Evolutionary conservation across 1,140 invertebrate species (phyloP), one percentile per base, ranked within the genome.

Genomic region (Drosophila bifasciata): DNA sequence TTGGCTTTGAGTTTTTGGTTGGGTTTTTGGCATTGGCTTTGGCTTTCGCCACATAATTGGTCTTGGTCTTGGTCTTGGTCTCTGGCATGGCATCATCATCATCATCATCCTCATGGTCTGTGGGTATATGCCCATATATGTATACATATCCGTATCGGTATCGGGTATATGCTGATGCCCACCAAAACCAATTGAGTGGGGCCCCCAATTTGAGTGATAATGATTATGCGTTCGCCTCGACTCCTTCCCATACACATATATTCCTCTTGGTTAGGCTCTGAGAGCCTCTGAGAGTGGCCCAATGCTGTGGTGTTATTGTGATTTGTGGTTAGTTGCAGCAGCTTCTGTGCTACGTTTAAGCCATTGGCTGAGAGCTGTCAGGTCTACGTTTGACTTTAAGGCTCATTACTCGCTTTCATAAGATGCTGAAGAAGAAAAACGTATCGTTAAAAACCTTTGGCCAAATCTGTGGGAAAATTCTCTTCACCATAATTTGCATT

Each of bases 241-340:
- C 78, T 36, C 32, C 32, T 73, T 81, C 62, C 73, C 78, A 73
- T n/a, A n/a, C n/a, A n/a, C n/a, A n/a, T n/a, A n/a, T n/a, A n/a
- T n/a, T n/a, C n/a, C n/a, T n/a, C n/a, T n/a, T n/a, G n/a, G n/a
- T n/a, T n/a, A n/a, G n/a, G n/a, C n/a, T n/a, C n/a, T n/a, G n/a
- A n/a, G n/a, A n/a, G n/a, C n/a, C n/a, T n/a, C n/a, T 36, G 11
- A 44, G 15, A n/a, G n/a, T n/a, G n/a, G 50, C 28, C 63, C 21
- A 11, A 11, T 45, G 32, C 52, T 59, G 41, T 51, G 72, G 76
- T 76, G 80, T 76, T 85, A 76, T 75, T 79, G 67, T 84, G 80
- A 85, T 84, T 84, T 84, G 80, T 85, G 80, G 80, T 84, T 85
- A 84, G 80, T 76, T 79, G 80, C 80, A 84, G 80, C 79, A 84